Percentiles rank a stretch among this genome's conserved stretches.
Evolutionary conservation across 2,113 vertebrate species (phyloP).

Genomic region (Megaleporinus macrocephalus): DNA sequence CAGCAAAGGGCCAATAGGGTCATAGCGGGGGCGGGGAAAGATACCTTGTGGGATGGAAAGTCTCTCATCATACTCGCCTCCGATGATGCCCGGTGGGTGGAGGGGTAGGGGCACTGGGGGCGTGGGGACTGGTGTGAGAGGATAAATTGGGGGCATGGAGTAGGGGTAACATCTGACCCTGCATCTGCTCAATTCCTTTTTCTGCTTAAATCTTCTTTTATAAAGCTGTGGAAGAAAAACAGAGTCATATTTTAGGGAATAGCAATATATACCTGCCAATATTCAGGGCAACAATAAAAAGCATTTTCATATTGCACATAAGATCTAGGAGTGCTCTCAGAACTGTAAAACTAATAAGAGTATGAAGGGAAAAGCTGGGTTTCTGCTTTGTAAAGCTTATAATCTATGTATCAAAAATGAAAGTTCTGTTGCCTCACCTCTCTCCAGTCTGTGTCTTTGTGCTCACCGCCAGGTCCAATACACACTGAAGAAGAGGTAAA

Average conservation of each 20-base stretch:
- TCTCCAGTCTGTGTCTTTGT: constrained; percentile 74
- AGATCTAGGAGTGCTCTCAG: not conserved
- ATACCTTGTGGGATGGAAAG: constrained; percentile 55
- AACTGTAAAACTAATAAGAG: not conserved
- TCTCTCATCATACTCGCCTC: constrained; percentile 73
- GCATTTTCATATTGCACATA: too few species aligned
- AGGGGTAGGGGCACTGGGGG: constrained; percentile 56
- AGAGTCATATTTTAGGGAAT: not conserved
- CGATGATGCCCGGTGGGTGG: constrained; percentile 74
- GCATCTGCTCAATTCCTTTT: constrained; percentile 1
- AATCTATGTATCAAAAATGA: too few species aligned
- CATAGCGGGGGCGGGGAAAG: constrained; percentile 69
- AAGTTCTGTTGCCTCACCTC: constrained; percentile 62
- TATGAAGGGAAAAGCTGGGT: too few species aligned
- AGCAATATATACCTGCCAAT: not conserved
- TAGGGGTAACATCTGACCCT: not conserved
- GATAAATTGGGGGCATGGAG: constrained; percentile 8
- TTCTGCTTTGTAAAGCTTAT: not conserved
- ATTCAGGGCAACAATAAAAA: not conserved
- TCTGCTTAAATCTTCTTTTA: constrained; percentile 52
- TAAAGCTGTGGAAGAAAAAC: constrained; percentile 66
- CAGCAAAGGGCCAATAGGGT: constrained; percentile 59
- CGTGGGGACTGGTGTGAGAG: constrained; percentile 26
- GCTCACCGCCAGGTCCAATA: constrained; percentile 29
- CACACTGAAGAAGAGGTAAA: constrained; percentile 16